phyloP scores from a whole-genome alignment of 2,113 vertebrate genomes.

The Brachyhypopomus occidentalis region DNA sequence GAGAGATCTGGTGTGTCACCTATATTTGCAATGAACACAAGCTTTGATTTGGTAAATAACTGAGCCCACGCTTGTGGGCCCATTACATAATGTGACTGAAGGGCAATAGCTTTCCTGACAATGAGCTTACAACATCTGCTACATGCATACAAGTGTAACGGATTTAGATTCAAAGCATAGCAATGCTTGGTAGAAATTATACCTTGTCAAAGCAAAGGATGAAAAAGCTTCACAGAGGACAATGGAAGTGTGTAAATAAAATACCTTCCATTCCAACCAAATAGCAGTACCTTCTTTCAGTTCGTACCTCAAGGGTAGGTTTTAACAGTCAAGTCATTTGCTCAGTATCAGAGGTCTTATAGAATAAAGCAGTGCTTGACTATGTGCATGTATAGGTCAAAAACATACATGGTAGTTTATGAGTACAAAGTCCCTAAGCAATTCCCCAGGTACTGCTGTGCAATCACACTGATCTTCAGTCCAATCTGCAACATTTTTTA shows the following conservation, averaged over 20 bases:
- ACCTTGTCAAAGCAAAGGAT: conserved; percentile 3
- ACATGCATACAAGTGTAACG: conserved; percentile 24
- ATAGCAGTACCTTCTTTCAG: not conserved
- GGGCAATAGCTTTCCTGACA: conserved; percentile 32
- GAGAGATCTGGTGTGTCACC: not conserved
- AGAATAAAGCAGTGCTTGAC: conserved; percentile 17
- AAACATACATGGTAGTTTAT: conserved; percentile 15
- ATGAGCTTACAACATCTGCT: conserved; percentile 39
- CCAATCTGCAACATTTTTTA: conserved; percentile 36
- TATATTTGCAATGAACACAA: not conserved
- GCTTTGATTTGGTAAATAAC: not conserved
- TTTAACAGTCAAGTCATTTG: conserved; percentile 13
- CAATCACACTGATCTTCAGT: conserved; percentile 16
- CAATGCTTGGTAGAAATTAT: conserved; percentile 40
- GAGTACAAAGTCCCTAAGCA: not conserved
- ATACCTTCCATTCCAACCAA: not conserved
- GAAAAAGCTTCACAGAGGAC: not conserved
- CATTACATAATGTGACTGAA: conserved; percentile 31
- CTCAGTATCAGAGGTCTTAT: not conserved
- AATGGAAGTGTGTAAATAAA: not conserved
- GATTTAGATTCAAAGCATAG: conserved; percentile 32
- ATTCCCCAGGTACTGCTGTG: not conserved
- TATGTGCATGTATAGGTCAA: conserved; percentile 1
- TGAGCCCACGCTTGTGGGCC: not conserved
- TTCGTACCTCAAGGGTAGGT: conserved; percentile 2